Base-by-base conservation (phyloP, 2,113 vertebrate genomes). In the Acanthochromis polyacanthus region DNA sequence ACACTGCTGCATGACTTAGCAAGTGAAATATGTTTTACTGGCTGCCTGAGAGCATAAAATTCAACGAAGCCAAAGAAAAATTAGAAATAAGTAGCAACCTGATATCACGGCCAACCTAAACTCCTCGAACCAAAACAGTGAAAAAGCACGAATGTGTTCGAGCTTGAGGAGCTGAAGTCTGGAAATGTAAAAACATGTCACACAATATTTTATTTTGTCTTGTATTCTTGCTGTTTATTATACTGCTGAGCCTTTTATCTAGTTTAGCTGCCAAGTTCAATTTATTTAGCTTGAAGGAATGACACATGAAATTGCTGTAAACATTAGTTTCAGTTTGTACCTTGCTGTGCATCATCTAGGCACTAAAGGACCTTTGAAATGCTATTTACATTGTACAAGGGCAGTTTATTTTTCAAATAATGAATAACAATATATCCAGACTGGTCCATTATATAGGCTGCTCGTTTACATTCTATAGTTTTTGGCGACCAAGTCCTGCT, bases 161-260 rank as follows among this genome's bases (percentile, higher is more conserved):
- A 74, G 69, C 25, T 52, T 70, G 59, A 3, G 2, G 30, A 72
- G 14, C 52, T 57, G 52, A 22, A 69, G 58, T 30, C 0, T 48
- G 43, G 12, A 65, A 70, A 40, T 19, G 40, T 55, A 52, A 63
- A 77, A 83, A 74, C 69, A 73, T 45, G 57, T 65, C 70, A 75
- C 62, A 48, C 16, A 38, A 48, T 36, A 60, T 59, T 60, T 25
- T 43, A 25, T 45, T 55, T 12, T 19, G 12, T 48, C 46, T 22
- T 52, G 23, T 64, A 23, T 58, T 64, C 51, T 51, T 51, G 30
- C 22, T 40, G 30, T 30, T 30, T 30, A 30, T 30, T 30, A 30
- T 30, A 30, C 30, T 30, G 30, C 38, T 43, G 32, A 43, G 12
- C 14, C 17, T 36, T 36, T 58, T n/a, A 36, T 58, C 17, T 9